Base-by-base conservation (phyloP, 2,113 vertebrate species). In the Chunga burmeisteri region DNA sequence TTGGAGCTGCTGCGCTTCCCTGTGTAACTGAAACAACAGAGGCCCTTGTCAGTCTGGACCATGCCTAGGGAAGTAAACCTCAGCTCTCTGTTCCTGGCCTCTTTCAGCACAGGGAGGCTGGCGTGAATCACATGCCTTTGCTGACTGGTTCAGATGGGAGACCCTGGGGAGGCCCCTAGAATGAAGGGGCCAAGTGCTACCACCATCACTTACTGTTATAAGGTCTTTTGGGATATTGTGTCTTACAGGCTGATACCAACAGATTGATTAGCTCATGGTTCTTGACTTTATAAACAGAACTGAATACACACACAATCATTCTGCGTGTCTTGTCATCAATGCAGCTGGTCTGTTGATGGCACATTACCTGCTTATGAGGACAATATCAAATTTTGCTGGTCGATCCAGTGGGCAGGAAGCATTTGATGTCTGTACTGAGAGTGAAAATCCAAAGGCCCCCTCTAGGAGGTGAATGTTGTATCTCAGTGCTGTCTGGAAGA, bases 381-480 rank as follows among this genome's bases (percentile, higher is more conserved):
- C 59, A 81, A 98, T 81, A 38, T 97, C 92, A 92, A 98, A 98
- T 61, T 94, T 97, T 62, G 42, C 73, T 52, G 89, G 93, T 81
- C 0, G 42, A 5, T 55, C 67, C 36, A 18, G 32, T 46, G 59
- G 52, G 77, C 97, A 98, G 71, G 95, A 94, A 81, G 72, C 90
- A 22, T 96, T 96, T 65, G 93, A 63, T 32, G 89, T 95, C 49
- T 92, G 52, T 58, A 96, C 79, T 40, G 95, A 96, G 30, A 98
- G 93, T 0, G 27, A 91, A 86, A 97, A 98, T 68, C 97, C 97
- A 93, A 93, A 97, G 17, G 86, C 72, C 22, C 93, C 95, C 19
- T 96, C 85, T 55, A 93, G 88, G 71, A 97, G 95, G 40, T 86
- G 88, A 52, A 98, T 95, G 32, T 96, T 98, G 58, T 98, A 98